phyloP scores from a whole-genome alignment of 1,140 invertebrate species.

The Zaprionus taronus region DNA sequence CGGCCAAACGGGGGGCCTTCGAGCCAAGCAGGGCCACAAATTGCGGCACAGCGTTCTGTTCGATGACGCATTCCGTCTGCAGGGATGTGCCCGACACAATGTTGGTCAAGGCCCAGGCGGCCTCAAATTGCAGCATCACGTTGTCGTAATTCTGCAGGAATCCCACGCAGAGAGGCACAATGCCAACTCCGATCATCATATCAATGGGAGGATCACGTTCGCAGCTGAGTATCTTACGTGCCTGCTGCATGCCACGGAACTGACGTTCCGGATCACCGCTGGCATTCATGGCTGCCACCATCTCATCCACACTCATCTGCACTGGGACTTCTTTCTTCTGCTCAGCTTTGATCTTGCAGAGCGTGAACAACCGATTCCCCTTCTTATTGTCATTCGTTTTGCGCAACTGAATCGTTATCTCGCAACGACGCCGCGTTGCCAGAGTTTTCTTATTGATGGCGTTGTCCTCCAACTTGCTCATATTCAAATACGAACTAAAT shows the following conservation, averaged over 20 bases:
- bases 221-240: slow-evolving; percentile 95
- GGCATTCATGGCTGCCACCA: slow-evolving; percentile 87
- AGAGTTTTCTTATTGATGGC: slow-evolving; percentile 83
- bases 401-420: slow-evolving; percentile 94
- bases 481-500: background rate
- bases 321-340: slow-evolving; percentile 85
- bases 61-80: slow-evolving; percentile 94
- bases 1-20: slow-evolving; percentile 91
- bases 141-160: slow-evolving; percentile 90
- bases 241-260: slow-evolving; percentile 89
- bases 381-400: slow-evolving; percentile 93
- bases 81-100: slow-evolving; percentile 97
- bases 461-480: slow-evolving; percentile 63
- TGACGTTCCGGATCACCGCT: slow-evolving; percentile 87
- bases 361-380: slow-evolving; percentile 97
- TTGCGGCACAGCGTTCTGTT: slow-evolving; percentile 93
- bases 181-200: slow-evolving; percentile 92
- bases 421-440: slow-evolving; percentile 94
- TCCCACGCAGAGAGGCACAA: slow-evolving; percentile 93
- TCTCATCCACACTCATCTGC: slow-evolving; percentile 86
- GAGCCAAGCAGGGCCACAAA: slow-evolving; percentile 92
- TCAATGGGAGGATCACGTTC: slow-evolving; percentile 98
- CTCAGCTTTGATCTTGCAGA: slow-evolving; percentile 92
- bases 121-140: slow-evolving; percentile 96
- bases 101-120: slow-evolving; percentile 99